Evolutionary conservation across 2,888 invertebrate species (phyloP), one percentile per base, ranked within the genome.

Genomic region (Eutolmus rufibarbis): DNA sequence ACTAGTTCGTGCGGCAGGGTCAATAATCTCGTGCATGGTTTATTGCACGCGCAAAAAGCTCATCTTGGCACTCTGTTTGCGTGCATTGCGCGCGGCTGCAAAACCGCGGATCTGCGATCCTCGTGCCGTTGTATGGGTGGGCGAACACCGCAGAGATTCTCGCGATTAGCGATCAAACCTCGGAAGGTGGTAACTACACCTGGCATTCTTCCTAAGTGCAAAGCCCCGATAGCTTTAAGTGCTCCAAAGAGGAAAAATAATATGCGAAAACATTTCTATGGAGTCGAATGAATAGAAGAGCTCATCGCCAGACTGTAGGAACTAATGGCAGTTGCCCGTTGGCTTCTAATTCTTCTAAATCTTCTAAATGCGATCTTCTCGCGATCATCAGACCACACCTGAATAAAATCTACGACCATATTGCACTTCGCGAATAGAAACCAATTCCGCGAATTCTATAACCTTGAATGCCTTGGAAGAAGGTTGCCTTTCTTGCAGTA

Each of bases 21-120:
- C 76, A 76, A 34, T 76, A 76, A 76, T 76, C 76, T 19, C 76
- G 76, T 76, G 76, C 76, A 76, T 76, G 37, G 76, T 40, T 66
- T 37, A 37, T 31, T 76, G 76, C 76, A 76, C 40, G 76, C 76
- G 76, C 37, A 76, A 76, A 76, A 76, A 76, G 76, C 76, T 76
- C 40, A 76, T 46, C 66, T 76, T 37, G 34, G 76, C 19, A 28
- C 28, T 31, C 28, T n/a, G 37, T 16, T 76, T 76, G 76, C 76
- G 76, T 76, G 34, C 76, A 76, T 76, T 76, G 76, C 37, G 76
- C 37, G 12, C 76, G 76, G 23, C 66, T 66, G 66, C 66, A 66
- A 66, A 66, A n/a, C 9, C 66, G 23, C 66, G 66, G 12, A 28
- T 28, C 66, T 2, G 66, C 66, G 66, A 23, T 66, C 51, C 51